These are phyloP conservation scores for Halocaridina rubra DNA, from an alignment of 2,888 invertebrate genomes.

Conservation along the genomic window DNA sequence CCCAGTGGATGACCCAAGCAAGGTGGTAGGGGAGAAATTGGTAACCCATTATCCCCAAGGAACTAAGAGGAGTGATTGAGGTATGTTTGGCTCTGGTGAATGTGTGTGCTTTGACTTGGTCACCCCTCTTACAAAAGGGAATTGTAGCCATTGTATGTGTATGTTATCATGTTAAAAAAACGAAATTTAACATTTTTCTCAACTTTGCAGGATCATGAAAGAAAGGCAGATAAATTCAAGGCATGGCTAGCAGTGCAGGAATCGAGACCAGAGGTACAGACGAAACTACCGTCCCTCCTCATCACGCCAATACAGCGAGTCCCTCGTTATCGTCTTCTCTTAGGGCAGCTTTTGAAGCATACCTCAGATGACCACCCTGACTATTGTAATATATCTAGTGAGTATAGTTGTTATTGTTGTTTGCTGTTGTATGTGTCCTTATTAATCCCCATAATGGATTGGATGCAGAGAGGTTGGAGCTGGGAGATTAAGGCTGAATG, in stretches of 20 bases:
- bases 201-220: constrained; percentile 47
- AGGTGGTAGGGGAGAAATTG: too few relatives aligned
- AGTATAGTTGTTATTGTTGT: not conserved
- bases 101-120: too few relatives aligned
- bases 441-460: not conserved
- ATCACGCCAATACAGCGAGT: constrained; percentile 84
- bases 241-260: constrained; percentile 76
- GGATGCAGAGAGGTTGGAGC: not conserved
- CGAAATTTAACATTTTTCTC: too few relatives aligned
- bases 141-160: too few relatives aligned
- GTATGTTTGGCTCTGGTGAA: too few relatives aligned
- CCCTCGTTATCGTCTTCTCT: constrained; percentile 79
- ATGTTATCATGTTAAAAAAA: too few relatives aligned
- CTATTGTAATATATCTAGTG: constrained; percentile 69
- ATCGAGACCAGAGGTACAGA: constrained; percentile 77
- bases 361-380: constrained; percentile 74
- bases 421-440: not conserved
- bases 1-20: too few relatives aligned
- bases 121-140: too few relatives aligned
- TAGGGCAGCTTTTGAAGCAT: constrained; percentile 77
- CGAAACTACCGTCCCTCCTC: constrained; percentile 78
- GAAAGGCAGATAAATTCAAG: constrained; percentile 68
- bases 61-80: too few relatives aligned
- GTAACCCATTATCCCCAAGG: too few relatives aligned
- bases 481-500: too few relatives aligned